These are phyloP conservation scores for Gavialis gangeticus DNA, from an alignment of 2,113 vertebrate genomes.

Conservation along the genomic window DNA sequence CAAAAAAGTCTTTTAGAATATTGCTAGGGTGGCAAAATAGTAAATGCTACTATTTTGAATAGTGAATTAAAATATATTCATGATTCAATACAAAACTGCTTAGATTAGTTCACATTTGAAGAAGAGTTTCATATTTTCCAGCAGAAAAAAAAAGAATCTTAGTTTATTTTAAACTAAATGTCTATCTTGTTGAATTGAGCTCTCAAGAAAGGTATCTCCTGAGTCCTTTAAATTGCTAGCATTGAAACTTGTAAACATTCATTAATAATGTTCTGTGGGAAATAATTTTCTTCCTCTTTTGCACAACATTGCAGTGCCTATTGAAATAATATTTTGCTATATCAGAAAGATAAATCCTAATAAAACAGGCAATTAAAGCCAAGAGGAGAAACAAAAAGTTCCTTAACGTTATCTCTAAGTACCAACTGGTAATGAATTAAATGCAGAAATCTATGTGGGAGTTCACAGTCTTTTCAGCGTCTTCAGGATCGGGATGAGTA, in stretches of 20 bases:
- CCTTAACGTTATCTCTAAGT: conserved; percentile 70
- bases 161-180: conserved; percentile 65
- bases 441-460: conserved; percentile 44
- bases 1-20: conserved; percentile 27
- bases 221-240: conserved; percentile 65
- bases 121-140: conserved; percentile 57
- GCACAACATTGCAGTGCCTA: conserved; percentile 52
- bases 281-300: conserved; percentile 67
- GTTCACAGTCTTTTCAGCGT: conserved; percentile 44
- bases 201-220: conserved; percentile 69
- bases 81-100: conserved; percentile 67
- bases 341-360: conserved; percentile 78
- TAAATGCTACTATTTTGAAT: conserved; percentile 62
- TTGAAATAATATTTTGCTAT: conserved; percentile 74
- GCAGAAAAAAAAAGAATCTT: not conserved
- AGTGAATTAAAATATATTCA: conserved; percentile 73
- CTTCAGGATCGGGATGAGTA: conserved; percentile 7
- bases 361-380: conserved; percentile 74
- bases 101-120: conserved; percentile 78
- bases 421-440: conserved; percentile 60
- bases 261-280: conserved; percentile 73
- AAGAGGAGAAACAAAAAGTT: conserved; percentile 70
- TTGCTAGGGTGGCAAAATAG: conserved; percentile 60
- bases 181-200: conserved; percentile 51
- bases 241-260: conserved; percentile 75